Conservation (phyloP, 2,888 invertebrate species). For the Aplocera efformata region DNA sequence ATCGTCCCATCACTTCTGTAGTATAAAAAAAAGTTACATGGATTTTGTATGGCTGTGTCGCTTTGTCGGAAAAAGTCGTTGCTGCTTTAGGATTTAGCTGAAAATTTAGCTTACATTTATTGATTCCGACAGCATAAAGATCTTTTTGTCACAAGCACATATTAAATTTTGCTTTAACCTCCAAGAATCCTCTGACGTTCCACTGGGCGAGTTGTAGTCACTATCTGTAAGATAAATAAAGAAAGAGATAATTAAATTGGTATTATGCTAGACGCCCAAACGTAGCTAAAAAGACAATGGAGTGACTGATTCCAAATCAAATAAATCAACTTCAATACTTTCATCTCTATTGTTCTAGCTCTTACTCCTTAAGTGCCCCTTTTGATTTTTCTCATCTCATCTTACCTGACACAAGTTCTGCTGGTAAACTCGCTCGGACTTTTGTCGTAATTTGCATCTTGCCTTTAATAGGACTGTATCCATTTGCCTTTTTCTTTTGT, state of each 20-base stretch:
- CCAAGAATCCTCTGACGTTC: slow-evolving; percentile 75
- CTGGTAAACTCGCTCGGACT: slow-evolving; percentile 57
- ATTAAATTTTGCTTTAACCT: slow-evolving; percentile 71
- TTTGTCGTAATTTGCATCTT: slow-evolving; percentile 59
- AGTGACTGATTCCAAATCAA: too few relatives aligned
- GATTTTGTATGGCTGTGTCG: too few relatives aligned
- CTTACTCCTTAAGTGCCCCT: too few relatives aligned
- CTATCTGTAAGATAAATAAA: slow-evolving; percentile 50
- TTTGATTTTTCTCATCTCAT: not conserved
- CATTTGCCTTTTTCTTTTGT: slow-evolving; percentile 57
- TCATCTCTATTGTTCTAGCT: too few relatives aligned
- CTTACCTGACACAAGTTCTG: slow-evolving; percentile 60
- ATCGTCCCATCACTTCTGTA: too few relatives aligned
- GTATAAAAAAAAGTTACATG: too few relatives aligned
- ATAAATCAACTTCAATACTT: too few relatives aligned
- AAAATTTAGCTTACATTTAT: slow-evolving; percentile 56
- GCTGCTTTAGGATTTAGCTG: too few relatives aligned
- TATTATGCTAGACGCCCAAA: too few relatives aligned
- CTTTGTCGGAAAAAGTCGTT: too few relatives aligned
- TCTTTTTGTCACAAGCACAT: slow-evolving; percentile 73
- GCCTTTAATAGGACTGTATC: slow-evolving; percentile 63
- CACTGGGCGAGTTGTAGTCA: slow-evolving; percentile 70
- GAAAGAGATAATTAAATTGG: too few relatives aligned
- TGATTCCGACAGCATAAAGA: slow-evolving; percentile 71
- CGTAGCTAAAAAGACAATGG: too few relatives aligned